Evolutionary conservation across 2,888 invertebrate species (phyloP), one percentile per base, ranked within the genome.

Genomic region (Augochlorella aurata): DNA sequence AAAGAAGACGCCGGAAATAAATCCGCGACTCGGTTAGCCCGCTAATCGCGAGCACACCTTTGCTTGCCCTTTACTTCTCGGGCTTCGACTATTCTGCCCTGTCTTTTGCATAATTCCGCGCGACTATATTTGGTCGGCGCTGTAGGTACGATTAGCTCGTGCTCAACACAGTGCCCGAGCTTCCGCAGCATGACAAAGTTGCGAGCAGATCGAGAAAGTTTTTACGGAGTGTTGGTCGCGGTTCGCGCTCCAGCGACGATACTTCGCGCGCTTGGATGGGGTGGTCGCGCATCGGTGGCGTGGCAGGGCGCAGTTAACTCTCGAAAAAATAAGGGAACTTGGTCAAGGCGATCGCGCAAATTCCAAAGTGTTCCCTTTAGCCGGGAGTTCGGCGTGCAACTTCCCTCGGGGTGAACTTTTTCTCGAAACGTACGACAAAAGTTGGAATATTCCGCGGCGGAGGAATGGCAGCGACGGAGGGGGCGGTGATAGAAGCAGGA

Each of bases 1-100:
- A 58, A 69, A 76, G 79, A 82, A 70, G 75, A 70, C 54, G 66
- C 74, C 70, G 77, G 54, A 1, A 38, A 58, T 58, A 71, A 18
- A n/a, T 38, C 38, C 38, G 38, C 5, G 38, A 5, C 38, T 47
- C 71, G 66, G 73, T 45, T 50, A 2, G n/a, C 38, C 5, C 3
- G 38, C 4, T 4, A 3, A 50, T 50, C 47, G 47, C 47, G 47
- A 12, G 47, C 47, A 5, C 12, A 47, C 12, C 2, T 0, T 47
- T 2, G 47, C 2, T 47, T 10, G 47, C 12, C 10, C 12, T 47
- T 47, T 12, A 12, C 7, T 21, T n/a, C 21, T n/a, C 7, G 54
- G 12, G 1, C 4, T 14, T 5, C 5, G 14, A 14, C 5, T 58
- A 24, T 10, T 7, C 14, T 12, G 54, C 24, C 1, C 4, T 21